Percentiles rank a stretch among this genome's conserved stretches.
Evolutionary conservation across 2,888 invertebrate species (phyloP).

Genomic region (Corythucha ciliata): DNA sequence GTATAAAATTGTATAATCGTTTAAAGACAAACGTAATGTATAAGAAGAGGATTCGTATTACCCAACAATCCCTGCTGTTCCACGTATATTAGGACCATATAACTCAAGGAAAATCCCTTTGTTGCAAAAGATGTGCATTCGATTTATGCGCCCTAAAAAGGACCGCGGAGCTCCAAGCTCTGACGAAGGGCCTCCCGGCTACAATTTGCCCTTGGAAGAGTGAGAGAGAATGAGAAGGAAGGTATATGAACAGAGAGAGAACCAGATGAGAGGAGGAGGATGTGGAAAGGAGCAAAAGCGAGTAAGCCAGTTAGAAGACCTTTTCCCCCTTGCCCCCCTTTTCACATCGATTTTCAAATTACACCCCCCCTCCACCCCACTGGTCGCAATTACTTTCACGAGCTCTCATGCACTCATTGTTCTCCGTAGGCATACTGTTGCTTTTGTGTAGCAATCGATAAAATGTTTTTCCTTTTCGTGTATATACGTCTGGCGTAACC

Average conservation of each 20-base stretch:
- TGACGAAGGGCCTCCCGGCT: slow-evolving; percentile 24
- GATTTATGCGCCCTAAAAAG: too few relatives aligned
- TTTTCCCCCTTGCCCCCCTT: slow-evolving; percentile 15
- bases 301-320: slow-evolving; percentile 24
- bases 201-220: slow-evolving; percentile 21
- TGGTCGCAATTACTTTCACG: slow-evolving; percentile 27
- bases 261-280: not conserved
- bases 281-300: slow-evolving; percentile 12
- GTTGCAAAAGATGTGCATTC: too few relatives aligned
- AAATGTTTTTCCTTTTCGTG: too few relatives aligned
- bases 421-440: slow-evolving; percentile 25
- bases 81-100: too few relatives aligned
- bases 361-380: slow-evolving; percentile 17
- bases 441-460: slow-evolving; percentile 21
- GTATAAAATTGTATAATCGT: too few relatives aligned
- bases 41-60: too few relatives aligned
- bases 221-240: not conserved
- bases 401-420: slow-evolving; percentile 28
- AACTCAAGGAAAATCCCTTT: too few relatives aligned
- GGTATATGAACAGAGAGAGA: not conserved
- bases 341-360: slow-evolving; percentile 30
- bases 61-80: too few relatives aligned
- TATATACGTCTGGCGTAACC: too few relatives aligned
- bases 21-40: too few relatives aligned
- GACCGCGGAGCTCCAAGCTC: too few relatives aligned